phyloP scores from a whole-genome alignment of 2,888 invertebrate genomes.

The Willowsia nigromaculata region DNA sequence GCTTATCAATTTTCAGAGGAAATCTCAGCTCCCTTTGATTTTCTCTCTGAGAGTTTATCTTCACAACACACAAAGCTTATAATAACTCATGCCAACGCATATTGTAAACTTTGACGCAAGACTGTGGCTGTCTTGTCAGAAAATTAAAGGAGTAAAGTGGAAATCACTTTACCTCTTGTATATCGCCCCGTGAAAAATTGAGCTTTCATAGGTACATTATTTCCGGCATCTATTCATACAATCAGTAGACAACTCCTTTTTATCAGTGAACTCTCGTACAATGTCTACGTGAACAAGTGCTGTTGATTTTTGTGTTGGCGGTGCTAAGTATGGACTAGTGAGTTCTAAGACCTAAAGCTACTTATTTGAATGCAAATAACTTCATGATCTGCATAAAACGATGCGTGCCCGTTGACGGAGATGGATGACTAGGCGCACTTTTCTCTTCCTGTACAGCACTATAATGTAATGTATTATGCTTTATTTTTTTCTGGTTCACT shows the following conservation, averaged over 20 bases:
- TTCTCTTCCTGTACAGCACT: constrained; percentile 53
- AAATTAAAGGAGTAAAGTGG: constrained; percentile 26
- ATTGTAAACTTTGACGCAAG: neutral
- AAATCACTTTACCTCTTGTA: constrained; percentile 31
- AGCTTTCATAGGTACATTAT: neutral
- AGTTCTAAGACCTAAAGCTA: constrained; percentile 45
- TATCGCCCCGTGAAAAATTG: constrained; percentile 15
- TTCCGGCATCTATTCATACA: neutral
- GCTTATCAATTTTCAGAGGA: constrained; percentile 36
- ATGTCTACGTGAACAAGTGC: neutral
- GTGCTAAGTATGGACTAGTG: neutral
- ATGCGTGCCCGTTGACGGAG: constrained; percentile 65
- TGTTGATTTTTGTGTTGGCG: neutral
- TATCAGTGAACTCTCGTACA: neutral
- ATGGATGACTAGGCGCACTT: constrained; percentile 57
- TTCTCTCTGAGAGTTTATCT: neutral
- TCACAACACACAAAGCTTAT: neutral
- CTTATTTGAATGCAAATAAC: constrained; percentile 72
- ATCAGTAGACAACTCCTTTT: neutral
- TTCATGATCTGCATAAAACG: constrained; percentile 66
- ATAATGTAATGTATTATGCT: no score
- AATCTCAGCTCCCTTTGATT: constrained; percentile 27
- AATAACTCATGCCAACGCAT: neutral
- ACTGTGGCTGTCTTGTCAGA: neutral
- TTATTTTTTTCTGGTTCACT: neutral